A percentile compares a stretch with the other conserved stretches of the same genome.
Conservation (phyloP, 2,113 vertebrate genomes). For the Microtus ochrogaster region DNA sequence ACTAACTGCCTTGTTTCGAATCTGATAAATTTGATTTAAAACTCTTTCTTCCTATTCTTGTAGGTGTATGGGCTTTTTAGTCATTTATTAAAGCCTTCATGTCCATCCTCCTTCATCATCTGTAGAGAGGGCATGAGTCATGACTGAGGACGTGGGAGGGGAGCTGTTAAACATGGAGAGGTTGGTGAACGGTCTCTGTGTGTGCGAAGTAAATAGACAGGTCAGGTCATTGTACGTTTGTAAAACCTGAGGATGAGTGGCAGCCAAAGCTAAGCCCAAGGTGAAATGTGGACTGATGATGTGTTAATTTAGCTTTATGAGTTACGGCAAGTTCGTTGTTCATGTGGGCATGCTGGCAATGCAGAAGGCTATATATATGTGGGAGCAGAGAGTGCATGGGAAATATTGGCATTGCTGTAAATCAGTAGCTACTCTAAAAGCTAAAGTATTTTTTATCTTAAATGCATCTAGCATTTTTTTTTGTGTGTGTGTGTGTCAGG, state of each 20-base stretch:
- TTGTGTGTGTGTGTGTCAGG: too few species aligned
- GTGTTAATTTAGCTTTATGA: background rate
- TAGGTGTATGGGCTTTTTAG: background rate
- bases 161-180: background rate
- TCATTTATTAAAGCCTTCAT: background rate
- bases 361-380: accelerated
- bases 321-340: background rate
- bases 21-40: background rate
- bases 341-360: background rate
- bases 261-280: accelerated
- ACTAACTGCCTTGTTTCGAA: background rate
- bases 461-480: background rate
- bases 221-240: background rate
- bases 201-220: background rate
- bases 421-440: background rate
- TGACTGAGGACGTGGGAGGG: too few species aligned
- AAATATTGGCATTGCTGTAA: background rate
- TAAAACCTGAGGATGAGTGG: background rate
- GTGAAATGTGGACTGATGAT: background rate
- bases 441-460: background rate
- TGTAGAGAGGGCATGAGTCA: background rate
- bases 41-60: background rate
- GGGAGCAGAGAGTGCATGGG: too few species aligned
- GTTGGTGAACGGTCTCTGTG: background rate
- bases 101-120: background rate